Percentiles rank a stretch among this genome's conserved stretches.
phyloP scores from a whole-genome alignment of 1,140 invertebrate genomes.

The Bursaphelenchus mucronatus region DNA sequence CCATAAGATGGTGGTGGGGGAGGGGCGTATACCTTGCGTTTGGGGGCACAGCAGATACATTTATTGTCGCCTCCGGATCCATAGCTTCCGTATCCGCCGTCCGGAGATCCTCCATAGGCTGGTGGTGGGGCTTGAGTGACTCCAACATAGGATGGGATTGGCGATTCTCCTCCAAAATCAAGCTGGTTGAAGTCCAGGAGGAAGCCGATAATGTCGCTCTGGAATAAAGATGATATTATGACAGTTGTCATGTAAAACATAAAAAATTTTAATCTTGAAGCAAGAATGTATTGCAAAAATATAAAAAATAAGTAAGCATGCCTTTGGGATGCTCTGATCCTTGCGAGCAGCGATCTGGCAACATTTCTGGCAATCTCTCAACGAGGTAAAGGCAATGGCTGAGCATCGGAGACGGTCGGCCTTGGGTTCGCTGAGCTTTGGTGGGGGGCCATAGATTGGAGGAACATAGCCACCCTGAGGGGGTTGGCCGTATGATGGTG shows the following conservation, averaged over 20 bases:
- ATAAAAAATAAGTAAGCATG: not conserved
- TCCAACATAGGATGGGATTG: not conserved
- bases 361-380: conserved; percentile 18
- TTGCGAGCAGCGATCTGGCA: conserved; percentile 24
- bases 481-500: not conserved
- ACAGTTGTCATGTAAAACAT: not conserved
- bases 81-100: not conserved
- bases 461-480: not conserved
- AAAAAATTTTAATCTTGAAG: not conserved
- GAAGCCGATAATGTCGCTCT: conserved; percentile 27
- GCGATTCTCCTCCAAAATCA: not conserved
- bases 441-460: not conserved
- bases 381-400: conserved; percentile 10
- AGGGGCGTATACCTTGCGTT: not conserved
- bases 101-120: not conserved
- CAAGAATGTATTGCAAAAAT: not conserved
- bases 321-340: conserved; percentile 20
- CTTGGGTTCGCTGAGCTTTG: conserved; percentile 8
- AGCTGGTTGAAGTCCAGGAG: conserved; percentile 19
- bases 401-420: conserved; percentile 26
- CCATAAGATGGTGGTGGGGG: too few species aligned
- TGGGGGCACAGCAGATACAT: conserved; percentile 16
- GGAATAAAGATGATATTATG: not conserved
- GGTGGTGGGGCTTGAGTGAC: not conserved
- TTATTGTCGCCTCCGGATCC: not conserved